Evolutionary conservation across 2,888 invertebrate genomes (phyloP), one percentile per base, ranked within the genome.

Genomic region (Xestia sexstrigata): DNA sequence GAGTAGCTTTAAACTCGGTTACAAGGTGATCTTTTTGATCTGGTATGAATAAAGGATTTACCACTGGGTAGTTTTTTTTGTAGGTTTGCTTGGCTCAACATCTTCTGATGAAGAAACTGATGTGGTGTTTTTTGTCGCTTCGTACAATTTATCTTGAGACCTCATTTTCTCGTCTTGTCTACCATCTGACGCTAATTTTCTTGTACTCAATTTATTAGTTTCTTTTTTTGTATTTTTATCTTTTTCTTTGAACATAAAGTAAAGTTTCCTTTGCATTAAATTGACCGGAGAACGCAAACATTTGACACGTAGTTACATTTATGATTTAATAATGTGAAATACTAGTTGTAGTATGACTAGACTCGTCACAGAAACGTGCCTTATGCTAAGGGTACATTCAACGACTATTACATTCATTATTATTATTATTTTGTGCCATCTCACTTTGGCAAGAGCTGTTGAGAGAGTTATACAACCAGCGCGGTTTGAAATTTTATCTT

Each of bases 351-450:
- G 76, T 79, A 76, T 95, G 95, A 96, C 95, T 95, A 95, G 95
- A 90, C 89, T 90, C 89, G 93, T 95, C 95, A 95, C 95, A 95
- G 94, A 92, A 91, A 91, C 83, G 93, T 93, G 91, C 81, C 92
- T 93, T 93, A 94, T 78, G 81, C 93, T 94, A 95, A 88, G 90
- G 93, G 83, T 94, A 95, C 92, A 94, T 90, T 89, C 89, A 92
- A 93, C 89, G 81, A 91, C 88, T 91, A 92, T 88, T 88, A 89
- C 89, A 86, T 90, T 84, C 86, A 75, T 75, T 84, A 83, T 84
- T 85, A 82, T 84, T 82, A 81, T 85, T 83, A 84, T 76, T 93
- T 91, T 93, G 93, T 94, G 95, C 95, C 93, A 92, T 93, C 93
- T 94, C 93, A 90, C 85, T 86, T 83, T 83, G 84, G 82, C 82